Evolutionary conservation across 2,888 invertebrate species (phyloP).

Genomic region (Eupithecia exiguata): DNA sequence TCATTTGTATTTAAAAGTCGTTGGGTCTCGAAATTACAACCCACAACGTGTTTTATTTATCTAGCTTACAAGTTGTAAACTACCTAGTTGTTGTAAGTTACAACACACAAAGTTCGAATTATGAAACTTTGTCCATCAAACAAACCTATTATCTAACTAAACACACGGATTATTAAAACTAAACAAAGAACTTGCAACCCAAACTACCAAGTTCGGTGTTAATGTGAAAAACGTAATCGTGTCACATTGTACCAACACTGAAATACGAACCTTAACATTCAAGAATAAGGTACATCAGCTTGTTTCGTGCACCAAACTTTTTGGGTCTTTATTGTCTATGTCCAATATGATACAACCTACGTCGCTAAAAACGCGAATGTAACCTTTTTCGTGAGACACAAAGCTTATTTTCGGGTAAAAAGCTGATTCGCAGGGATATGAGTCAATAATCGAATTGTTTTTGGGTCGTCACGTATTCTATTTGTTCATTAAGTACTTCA

Average conservation of each 20-base stretch:
- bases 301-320: background rate
- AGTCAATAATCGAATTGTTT: background rate
- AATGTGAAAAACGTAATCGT: background rate
- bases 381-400: background rate
- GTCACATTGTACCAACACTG: background rate
- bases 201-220: conserved; percentile 18
- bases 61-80: background rate
- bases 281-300: background rate
- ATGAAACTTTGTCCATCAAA: conserved; percentile 26
- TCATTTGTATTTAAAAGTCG: no score
- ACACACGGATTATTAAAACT: conserved; percentile 18
- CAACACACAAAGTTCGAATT: conserved; percentile 14
- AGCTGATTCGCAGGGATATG: background rate
- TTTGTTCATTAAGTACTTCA: background rate
- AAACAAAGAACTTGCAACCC: conserved; percentile 17
- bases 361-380: background rate
- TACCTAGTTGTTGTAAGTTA: background rate
- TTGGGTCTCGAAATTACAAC: background rate
- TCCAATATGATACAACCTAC: background rate
- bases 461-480: background rate
- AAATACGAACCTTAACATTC: background rate
- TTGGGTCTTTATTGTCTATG: background rate
- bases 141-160: conserved; percentile 15
- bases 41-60: background rate
- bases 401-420: background rate